phyloP scores from a whole-genome alignment of 2,113 vertebrate species.

The Amazona vittata region DNA sequence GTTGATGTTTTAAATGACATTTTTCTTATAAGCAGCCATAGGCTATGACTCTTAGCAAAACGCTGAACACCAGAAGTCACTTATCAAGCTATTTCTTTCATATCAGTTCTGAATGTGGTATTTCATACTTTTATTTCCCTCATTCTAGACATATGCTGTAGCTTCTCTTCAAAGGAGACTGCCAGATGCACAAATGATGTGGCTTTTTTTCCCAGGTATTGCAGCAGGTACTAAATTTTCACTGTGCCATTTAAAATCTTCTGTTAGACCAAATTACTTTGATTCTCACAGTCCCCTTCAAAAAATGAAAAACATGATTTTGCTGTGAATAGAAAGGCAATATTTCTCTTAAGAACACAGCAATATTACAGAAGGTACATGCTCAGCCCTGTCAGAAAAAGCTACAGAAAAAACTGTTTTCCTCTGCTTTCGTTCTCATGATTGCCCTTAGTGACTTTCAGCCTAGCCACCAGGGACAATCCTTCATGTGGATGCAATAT shows the following conservation, averaged over 20 bases:
- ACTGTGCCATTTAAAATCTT: neutral
- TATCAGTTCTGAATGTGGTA: neutral
- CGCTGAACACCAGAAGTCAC: neutral
- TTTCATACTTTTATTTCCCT: neutral
- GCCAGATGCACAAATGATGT: neutral
- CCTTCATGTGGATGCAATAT: neutral
- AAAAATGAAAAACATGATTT: neutral
- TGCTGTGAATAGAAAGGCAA: neutral
- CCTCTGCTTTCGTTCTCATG: neutral
- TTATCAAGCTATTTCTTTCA: neutral
- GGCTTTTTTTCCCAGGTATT: neutral
- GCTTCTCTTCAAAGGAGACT: neutral
- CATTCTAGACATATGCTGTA: neutral
- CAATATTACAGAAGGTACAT: neutral
- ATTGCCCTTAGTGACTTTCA: neutral
- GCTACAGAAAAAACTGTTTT: neutral
- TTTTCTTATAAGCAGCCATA: neutral
- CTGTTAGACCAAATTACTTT: neutral
- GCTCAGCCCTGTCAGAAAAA: neutral
- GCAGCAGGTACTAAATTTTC: neutral
- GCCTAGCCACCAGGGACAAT: neutral
- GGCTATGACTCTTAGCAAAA: neutral
- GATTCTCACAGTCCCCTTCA: neutral
- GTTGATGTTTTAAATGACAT: neutral
- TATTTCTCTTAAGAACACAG: neutral